Base-by-base conservation (phyloP, 2,797 vertebrate genomes). In the Phylloscopus collybita region DNA sequence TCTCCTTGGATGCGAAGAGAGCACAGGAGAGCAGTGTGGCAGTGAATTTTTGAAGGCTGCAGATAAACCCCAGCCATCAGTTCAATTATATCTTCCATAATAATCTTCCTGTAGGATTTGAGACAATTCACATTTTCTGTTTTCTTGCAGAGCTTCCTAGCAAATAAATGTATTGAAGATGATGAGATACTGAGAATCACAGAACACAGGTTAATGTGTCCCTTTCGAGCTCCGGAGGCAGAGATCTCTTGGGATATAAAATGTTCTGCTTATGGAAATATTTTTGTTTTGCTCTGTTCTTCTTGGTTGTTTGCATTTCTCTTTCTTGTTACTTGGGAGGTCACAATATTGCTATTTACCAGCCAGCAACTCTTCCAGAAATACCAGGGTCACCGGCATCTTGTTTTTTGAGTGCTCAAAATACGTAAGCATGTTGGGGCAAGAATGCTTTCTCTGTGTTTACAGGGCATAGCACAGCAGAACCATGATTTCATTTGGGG, bases 291-390 rank as follows among this genome's bases (percentile, higher is more conserved):
- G 64, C 84, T 88, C 72, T 32, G n/a, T 91, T 95, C 83, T 69
- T 64, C 86, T 83, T 62, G 53, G 50, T 80, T 95, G 93, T 91
- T 96, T 93, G 86, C 88, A 70, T 95, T 96, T 95, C 76, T 95
- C 79, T 93, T 73, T 74, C 81, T 92, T 89, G 65, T 93, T 93
- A 23, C 89, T 83, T 61, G 50, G 70, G 84, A 95, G 91, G 92
- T 94, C 89, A 88, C 54, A 54, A 13, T 88, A 71, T 74, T 93
- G 50, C 72, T 94, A 6, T 93, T 96, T 92, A 78, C 59, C 84
- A 88, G 83, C 49, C 83, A 91, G 65, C 70, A 71, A 16, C 89
- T 56, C 69, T 94, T 87, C 89, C 93, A 97, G 92, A 91, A 96
- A 94, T 87, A 93, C 81, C 86, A 86, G 89, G 84, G 86, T 96